Conservation (phyloP, 2,113 vertebrate genomes). For the Tautogolabrus adspersus region DNA sequence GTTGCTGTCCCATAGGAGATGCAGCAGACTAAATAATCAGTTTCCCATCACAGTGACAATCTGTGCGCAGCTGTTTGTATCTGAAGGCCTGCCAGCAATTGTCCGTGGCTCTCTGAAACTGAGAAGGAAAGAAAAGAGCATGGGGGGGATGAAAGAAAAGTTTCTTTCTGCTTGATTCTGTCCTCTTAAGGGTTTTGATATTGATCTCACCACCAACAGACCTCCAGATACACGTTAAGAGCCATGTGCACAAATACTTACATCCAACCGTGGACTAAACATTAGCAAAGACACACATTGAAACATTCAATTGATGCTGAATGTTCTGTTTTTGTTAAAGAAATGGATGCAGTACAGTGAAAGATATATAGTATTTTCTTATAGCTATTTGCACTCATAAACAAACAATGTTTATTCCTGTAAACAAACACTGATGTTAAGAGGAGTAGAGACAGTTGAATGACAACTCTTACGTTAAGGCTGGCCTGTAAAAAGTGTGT, state of each 20-base stretch:
- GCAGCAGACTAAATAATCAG: constrained; percentile 79
- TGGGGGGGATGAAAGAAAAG: constrained; percentile 56
- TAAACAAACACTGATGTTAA: constrained; percentile 20
- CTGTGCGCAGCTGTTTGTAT: constrained; percentile 74
- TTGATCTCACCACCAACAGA: constrained; percentile 56
- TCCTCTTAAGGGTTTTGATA: constrained; percentile 50
- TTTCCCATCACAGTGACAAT: constrained; percentile 68
- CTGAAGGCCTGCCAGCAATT: constrained; percentile 66
- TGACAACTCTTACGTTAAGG: constrained; percentile 15
- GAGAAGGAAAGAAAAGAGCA: constrained; percentile 34
- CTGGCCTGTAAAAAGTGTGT: neutral
- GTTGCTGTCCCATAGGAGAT: constrained; percentile 62
- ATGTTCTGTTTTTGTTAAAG: constrained; percentile 23
- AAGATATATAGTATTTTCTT: constrained; percentile 31
- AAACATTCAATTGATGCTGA: constrained; percentile 12
- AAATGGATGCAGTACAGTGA: constrained; percentile 30
- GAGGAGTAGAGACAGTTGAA: constrained; percentile 3
- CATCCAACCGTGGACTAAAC: constrained; percentile 24
- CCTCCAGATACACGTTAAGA: constrained; percentile 25
- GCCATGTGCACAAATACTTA: constrained; percentile 15
- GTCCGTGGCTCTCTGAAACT: constrained; percentile 42
- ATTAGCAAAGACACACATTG: constrained; percentile 10
- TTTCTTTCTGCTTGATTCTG: constrained; percentile 46
- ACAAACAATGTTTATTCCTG: neutral
- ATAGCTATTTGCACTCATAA: constrained; percentile 12